Evolutionary conservation across 2,888 invertebrate species (phyloP).

Genomic region (Heliconius charithonia): DNA sequence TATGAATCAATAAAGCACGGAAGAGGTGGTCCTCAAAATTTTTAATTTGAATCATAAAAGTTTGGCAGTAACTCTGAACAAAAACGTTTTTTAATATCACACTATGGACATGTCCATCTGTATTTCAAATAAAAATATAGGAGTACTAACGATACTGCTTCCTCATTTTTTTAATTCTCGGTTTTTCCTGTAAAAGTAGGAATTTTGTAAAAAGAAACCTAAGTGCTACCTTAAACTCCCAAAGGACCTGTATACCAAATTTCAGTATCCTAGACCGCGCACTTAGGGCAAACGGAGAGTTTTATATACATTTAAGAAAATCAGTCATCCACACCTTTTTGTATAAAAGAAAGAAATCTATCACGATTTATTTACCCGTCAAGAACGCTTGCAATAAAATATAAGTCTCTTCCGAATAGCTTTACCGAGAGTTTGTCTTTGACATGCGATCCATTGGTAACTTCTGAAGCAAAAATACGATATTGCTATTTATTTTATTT

Average conservation of each 20-base stretch:
- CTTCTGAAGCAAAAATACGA: slow-evolving; percentile 37
- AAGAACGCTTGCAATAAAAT: slow-evolving; percentile 28
- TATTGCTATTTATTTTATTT: slow-evolving; percentile 27
- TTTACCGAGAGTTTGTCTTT: slow-evolving; percentile 40
- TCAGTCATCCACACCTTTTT: background rate
- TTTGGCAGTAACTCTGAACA: too few species aligned
- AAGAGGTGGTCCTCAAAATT: too few species aligned
- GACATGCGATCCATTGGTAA: slow-evolving; percentile 40
- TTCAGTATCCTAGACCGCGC: too few species aligned
- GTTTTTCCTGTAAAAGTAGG: too few species aligned
- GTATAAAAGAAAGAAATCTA: slow-evolving; percentile 10
- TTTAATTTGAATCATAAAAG: too few species aligned
- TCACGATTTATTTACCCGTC: slow-evolving; percentile 30
- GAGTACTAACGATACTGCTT: too few species aligned
- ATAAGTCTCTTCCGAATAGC: slow-evolving; percentile 29
- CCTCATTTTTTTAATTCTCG: too few species aligned
- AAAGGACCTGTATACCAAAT: background rate
- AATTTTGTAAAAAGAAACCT: background rate
- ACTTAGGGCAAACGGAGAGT: background rate
- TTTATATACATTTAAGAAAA: background rate
- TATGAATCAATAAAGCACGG: too few species aligned
- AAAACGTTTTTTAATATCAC: too few species aligned
- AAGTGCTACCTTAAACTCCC: background rate
- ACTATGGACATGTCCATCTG: too few species aligned
- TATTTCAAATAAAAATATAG: too few species aligned